Base-by-base conservation (phyloP, 2,888 invertebrate species). In the Tinea trinotella region DNA sequence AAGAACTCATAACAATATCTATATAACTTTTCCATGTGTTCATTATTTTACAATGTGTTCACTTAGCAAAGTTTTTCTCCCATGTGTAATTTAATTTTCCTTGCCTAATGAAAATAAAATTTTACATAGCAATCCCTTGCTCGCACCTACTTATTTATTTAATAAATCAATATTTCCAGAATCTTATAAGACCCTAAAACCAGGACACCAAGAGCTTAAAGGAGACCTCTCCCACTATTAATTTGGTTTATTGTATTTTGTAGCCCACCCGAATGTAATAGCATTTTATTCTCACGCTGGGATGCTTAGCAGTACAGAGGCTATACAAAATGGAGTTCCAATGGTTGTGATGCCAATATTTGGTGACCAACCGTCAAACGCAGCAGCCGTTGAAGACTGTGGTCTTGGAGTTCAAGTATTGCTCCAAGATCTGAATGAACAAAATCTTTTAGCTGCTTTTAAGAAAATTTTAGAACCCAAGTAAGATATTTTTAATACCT, bases 271-370 rank as follows among this genome's bases (percentile, higher is more conserved):
- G 1, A 90, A 90, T 59, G 88, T 88, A 0, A 62, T 87, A 56
- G 88, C 86, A 1, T 90, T 90, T 63, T 72, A 89, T 30, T 84
- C 88, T 0, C 90, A 90, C 58, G 88, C 86, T 54, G 90, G 90
- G 1, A 84, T 90, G 66, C 76, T 89, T 52, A 87, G 90, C 4
- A 85, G 86, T 0, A 88, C 84, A 3, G 90, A 90, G 67, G 87
- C 88, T 1, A 81, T 89, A 22, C 87, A 89, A 60, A 86, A 78
- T 56, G 90, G 89, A 7, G 89, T 89, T 2, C 90, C 90, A 3
- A 75, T 88, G 57, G 64, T 90, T 4, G 86, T 87, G 2, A 85
- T 89, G 73, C 90, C 90, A 0, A 75, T 90, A 55, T 71, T 76
- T 35, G 90, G 90, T 6, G 90, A 90, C 61, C 90, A 90, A 62